Conservation (phyloP, 2,888 invertebrate genomes). For the Nymphalis urticae region DNA sequence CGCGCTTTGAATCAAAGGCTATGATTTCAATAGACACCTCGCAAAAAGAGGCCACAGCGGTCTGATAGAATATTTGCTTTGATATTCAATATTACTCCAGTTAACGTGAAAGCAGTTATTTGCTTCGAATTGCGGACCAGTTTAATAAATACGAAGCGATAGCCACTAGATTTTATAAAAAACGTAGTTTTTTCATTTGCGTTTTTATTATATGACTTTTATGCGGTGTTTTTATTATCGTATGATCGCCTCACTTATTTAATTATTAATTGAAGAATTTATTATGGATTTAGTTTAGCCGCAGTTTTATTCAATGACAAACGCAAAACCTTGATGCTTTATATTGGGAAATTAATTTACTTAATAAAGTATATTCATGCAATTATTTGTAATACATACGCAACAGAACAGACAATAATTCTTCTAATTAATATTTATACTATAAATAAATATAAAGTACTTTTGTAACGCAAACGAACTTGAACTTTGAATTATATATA, state of each 20-base stretch:
- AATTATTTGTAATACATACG: too few species aligned
- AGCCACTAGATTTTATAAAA: slow-evolving; percentile 26
- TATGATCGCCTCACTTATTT: not conserved
- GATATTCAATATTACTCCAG: slow-evolving; percentile 37
- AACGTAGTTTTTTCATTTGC: slow-evolving; percentile 14
- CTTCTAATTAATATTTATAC: not conserved
- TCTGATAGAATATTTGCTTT: slow-evolving; percentile 36
- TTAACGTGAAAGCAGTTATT: slow-evolving; percentile 33
- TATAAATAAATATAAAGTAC: not conserved
- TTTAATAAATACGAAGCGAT: slow-evolving; percentile 35
- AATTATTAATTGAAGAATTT: not conserved
- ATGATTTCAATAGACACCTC: slow-evolving; percentile 37
- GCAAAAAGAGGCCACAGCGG: slow-evolving; percentile 33
- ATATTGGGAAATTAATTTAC: too few species aligned
- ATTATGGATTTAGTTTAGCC: not conserved
- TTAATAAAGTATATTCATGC: too few species aligned
- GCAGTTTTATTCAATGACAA: not conserved
- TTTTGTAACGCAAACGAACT: not conserved
- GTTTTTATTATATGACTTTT: slow-evolving; percentile 13
- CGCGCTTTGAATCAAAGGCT: slow-evolving; percentile 36
- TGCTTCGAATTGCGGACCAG: slow-evolving; percentile 24
- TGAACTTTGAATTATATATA: not conserved
- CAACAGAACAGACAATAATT: not conserved
- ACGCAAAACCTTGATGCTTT: too few species aligned
- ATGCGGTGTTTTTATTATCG: slow-evolving; percentile 2